Conservation (phyloP, 1,140 invertebrate species). For the Zaprionus gabonicus region DNA sequence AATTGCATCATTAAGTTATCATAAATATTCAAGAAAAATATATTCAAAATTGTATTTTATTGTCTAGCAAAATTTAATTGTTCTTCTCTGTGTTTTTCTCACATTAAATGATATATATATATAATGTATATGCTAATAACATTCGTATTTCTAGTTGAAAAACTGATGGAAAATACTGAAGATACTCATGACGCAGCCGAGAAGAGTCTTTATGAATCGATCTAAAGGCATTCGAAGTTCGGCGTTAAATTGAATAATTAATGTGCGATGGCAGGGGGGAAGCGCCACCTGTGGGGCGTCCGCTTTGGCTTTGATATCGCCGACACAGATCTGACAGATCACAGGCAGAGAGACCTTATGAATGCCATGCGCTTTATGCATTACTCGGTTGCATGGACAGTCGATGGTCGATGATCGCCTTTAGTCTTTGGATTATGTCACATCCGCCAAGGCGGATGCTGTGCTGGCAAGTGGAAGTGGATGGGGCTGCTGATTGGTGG, state of each 20-base stretch:
- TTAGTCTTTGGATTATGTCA: constrained; percentile 71
- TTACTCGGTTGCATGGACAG: constrained; percentile 29
- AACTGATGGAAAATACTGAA: not conserved
- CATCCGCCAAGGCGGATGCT: constrained; percentile 56
- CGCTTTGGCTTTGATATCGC: constrained; percentile 68
- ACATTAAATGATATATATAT: not conserved
- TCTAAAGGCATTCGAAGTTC: constrained; percentile 34
- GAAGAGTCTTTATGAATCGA: not conserved
- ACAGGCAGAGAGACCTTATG: constrained; percentile 34
- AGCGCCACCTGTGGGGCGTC: constrained; percentile 74
- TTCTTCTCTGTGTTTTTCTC: not conserved
- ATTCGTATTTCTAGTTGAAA: not conserved
- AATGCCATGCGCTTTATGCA: constrained; percentile 72
- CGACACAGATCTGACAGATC: constrained; percentile 66
- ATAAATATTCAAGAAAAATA: constrained; percentile 1
- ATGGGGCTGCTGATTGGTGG: constrained; percentile 9
- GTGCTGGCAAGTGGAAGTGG: not conserved
- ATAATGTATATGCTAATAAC: not conserved
- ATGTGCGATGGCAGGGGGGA: constrained; percentile 34
- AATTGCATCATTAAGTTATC: not conserved
- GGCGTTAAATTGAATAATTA: constrained; percentile 16
- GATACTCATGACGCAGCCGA: not conserved
- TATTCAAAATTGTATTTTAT: not conserved
- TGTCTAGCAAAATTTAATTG: not conserved
- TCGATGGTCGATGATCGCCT: not conserved